Conservation (phyloP, 2,797 vertebrate genomes). For the Melanotaenia pygmaea region DNA sequence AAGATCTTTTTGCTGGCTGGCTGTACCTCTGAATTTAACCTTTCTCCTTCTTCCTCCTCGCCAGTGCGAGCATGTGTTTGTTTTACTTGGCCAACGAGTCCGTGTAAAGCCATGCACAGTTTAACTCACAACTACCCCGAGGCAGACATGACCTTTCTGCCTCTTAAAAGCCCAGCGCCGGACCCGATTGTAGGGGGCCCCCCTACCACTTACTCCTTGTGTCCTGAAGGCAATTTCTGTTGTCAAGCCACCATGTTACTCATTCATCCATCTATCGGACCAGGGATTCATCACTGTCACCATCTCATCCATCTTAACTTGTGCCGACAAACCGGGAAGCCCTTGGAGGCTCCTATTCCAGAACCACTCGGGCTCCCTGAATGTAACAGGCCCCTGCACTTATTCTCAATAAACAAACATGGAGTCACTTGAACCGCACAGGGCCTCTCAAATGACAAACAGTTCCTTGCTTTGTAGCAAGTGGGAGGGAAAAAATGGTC, state of each 20-base stretch:
- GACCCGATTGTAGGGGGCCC: slow-evolving; percentile 48
- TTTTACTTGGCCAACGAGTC: slow-evolving; percentile 85
- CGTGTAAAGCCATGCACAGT: slow-evolving; percentile 78
- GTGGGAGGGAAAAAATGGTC: slow-evolving; percentile 28
- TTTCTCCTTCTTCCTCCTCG: slow-evolving; percentile 49
- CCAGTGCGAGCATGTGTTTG: slow-evolving; percentile 81
- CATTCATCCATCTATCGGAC: slow-evolving; percentile 78
- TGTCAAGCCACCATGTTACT: slow-evolving; percentile 80
- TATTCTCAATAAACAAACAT: slow-evolving; percentile 85
- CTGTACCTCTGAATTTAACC: slow-evolving; percentile 69
- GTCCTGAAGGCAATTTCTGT: slow-evolving; percentile 72
- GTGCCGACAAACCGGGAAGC: slow-evolving; percentile 60
- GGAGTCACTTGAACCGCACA: slow-evolving; percentile 70
- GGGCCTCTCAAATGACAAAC: slow-evolving; percentile 80
- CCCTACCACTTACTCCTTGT: slow-evolving; percentile 59
- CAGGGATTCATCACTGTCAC: slow-evolving; percentile 79
- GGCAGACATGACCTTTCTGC: slow-evolving; percentile 81
- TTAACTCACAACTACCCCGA: slow-evolving; percentile 80
- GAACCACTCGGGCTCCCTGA: slow-evolving; percentile 74
- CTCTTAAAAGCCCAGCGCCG: slow-evolving; percentile 66
- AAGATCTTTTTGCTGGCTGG: slow-evolving; percentile 56
- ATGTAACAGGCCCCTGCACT: slow-evolving; percentile 72
- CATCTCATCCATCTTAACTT: slow-evolving; percentile 83
- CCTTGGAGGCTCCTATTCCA: slow-evolving; percentile 59
- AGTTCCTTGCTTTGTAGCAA: slow-evolving; percentile 53